Evolutionary conservation across 2,113 vertebrate species (phyloP).

Genomic region (Phyllostomus discolor): DNA sequence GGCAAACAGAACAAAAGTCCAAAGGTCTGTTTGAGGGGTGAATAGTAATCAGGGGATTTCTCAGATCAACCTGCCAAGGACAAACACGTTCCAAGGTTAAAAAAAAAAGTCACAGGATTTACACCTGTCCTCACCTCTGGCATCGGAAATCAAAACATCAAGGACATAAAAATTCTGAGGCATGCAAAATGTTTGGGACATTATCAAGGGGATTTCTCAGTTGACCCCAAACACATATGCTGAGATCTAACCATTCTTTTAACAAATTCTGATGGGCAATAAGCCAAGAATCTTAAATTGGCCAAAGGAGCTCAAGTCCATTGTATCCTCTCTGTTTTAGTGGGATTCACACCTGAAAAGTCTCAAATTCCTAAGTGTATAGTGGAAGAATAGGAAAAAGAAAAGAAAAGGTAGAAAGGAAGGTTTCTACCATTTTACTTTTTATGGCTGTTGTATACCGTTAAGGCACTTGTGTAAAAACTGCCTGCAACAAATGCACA

Average conservation of each 20-base stretch:
- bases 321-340: neutral
- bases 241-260: neutral
- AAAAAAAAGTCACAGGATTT: neutral
- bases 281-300: neutral
- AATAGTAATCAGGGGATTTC: neutral
- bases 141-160: neutral
- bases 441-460: neutral
- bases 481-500: neutral
- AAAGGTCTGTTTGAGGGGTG: neutral
- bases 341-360: neutral
- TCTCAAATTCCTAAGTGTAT: neutral
- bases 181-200: neutral
- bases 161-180: neutral
- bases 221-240: neutral
- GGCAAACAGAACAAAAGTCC: neutral
- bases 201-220: neutral
- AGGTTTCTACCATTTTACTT: neutral
- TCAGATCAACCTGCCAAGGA: neutral
- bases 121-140: neutral
- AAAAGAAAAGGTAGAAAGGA: neutral
- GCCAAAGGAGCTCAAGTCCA: neutral
- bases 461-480: neutral
- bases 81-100: neutral
- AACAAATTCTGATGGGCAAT: neutral
- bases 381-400: neutral